A percentile compares a stretch with the other conserved stretches of the same genome.
Conservation (phyloP, 2,888 invertebrate species). For the Magallana nippona region DNA sequence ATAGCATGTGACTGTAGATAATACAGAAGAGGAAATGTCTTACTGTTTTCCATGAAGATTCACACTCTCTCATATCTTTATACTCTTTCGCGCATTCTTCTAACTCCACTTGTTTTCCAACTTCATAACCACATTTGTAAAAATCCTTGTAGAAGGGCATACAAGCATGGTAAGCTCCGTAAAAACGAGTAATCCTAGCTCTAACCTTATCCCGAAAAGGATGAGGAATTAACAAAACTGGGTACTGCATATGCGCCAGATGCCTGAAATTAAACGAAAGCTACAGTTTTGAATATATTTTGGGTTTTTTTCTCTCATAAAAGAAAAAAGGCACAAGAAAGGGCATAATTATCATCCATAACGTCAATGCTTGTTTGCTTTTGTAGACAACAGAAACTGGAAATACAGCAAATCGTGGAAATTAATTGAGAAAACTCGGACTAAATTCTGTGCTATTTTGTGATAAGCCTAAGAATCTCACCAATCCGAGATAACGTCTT, state of each 20-base stretch:
- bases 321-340: no score
- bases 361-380: no score
- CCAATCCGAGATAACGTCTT: no score
- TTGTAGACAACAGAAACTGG: no score
- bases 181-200: not conserved
- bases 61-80: conserved; percentile 4
- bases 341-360: no score
- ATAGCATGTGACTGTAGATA: no score
- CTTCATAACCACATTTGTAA: conserved; percentile 19
- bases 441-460: no score
- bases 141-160: conserved; percentile 3
- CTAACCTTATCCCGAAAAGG: not conserved
- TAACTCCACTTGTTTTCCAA: not conserved
- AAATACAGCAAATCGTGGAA: no score
- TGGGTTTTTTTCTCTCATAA: no score
- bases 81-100: not conserved
- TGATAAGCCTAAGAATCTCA: no score
- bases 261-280: not conserved
- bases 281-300: no score
- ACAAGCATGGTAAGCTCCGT: not conserved
- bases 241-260: not conserved
- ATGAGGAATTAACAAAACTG: not conserved
- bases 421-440: no score
- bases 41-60: not conserved
- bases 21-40: not conserved